Evolutionary conservation across 2,113 vertebrate genomes (phyloP).

Genomic region (Calidris pugnax): DNA sequence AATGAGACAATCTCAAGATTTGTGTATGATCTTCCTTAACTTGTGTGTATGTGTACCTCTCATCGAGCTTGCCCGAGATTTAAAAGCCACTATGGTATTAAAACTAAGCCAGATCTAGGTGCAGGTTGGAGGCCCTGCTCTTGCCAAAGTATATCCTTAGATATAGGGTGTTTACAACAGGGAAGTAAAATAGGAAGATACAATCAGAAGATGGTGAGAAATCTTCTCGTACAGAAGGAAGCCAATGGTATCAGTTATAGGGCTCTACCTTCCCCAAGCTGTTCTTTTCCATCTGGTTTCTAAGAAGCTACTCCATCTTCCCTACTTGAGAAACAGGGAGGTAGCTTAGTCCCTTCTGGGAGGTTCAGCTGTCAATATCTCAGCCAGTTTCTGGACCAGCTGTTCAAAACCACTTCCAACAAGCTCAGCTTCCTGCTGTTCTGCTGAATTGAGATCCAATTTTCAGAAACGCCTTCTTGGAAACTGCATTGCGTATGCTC

Average conservation of each 20-base stretch:
- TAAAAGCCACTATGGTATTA: background rate
- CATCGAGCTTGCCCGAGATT: background rate
- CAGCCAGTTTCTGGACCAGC: constrained; percentile 36
- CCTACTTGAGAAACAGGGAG: background rate
- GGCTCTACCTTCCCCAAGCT: constrained; percentile 33
- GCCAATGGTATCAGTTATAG: background rate
- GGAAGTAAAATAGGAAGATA: constrained; percentile 30
- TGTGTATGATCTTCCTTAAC: background rate
- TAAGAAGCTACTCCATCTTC: background rate
- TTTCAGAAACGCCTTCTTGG: constrained; percentile 8
- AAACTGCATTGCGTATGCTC: background rate
- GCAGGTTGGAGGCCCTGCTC: background rate
- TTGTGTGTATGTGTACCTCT: background rate
- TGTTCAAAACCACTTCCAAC: constrained; percentile 26
- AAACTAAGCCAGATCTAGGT: background rate
- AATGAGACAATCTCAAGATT: background rate
- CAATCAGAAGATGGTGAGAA: constrained; percentile 18
- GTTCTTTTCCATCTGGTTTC: constrained; percentile 44
- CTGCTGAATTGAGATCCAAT: background rate
- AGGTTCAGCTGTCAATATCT: constrained; percentile 32
- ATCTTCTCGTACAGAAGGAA: constrained; percentile 1
- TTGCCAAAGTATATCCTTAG: background rate
- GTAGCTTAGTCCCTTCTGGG: constrained; percentile 31
- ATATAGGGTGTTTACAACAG: constrained; percentile 25
- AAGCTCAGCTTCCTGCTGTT: constrained; percentile 1